Evolutionary conservation across 2,113 vertebrate species (phyloP), one percentile per base, ranked within the genome.

Genomic region (Rhadina sibilatrix): DNA sequence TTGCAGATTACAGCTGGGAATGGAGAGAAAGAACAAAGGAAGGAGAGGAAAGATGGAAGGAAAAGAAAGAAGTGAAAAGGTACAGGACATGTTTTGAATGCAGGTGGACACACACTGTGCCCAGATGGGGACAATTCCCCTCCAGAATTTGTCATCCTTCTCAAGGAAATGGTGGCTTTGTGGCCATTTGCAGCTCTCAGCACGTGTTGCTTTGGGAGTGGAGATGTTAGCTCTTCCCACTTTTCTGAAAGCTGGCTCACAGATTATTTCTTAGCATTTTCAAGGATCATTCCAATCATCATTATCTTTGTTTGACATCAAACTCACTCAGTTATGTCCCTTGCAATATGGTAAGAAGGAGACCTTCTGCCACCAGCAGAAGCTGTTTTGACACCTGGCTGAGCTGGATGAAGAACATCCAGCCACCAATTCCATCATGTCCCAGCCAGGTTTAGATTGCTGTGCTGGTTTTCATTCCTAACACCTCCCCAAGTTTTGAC

Each of bases 121-220:
- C 54, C 61, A 53, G n/a, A 23, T 2, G 4, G 61, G 15, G 23
- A 33, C 9, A 24, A 13, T 40, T 79, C 37, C 6, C 18, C 57
- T 79, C 79, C 61, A 64, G 87, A 13, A 2, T 74, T 69, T 61
- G 27, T 87, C 47, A 65, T 72, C 80, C 33, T 31, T 53, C 64
- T 50, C 52, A 76, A 81, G 50, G 49, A 24, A 3, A 0, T 0
- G 1, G 63, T 47, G 84, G 19, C 25, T 69, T 47, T 44, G 56
- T 30, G 44, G 54, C 54, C 2, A 3, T 15, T 11, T 22, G 6
- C 1, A 1, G 31, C 49, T 69, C 46, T 35, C 54, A 37, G n/a
- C 14, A 30, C 0, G 0, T 2, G 21, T n/a, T 82, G 35, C 33
- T 82, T 15, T 61, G n/a, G 28, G 28, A 60, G 15, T 4, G 30